phyloP scores from a whole-genome alignment of 2,113 vertebrate species.

The Cepphus grylle region DNA sequence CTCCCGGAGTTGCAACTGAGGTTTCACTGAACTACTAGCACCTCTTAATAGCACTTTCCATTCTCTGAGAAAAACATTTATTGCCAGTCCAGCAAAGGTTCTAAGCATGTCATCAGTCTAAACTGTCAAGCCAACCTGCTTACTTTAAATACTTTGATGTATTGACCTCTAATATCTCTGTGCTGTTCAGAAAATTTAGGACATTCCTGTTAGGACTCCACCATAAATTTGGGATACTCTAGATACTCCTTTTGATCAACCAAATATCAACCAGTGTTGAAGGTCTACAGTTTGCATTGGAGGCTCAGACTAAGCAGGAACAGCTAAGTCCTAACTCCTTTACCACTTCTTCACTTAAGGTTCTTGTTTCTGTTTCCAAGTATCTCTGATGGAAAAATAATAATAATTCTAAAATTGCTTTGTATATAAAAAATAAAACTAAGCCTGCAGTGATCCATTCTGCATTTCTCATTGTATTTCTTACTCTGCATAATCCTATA shows the following conservation, averaged over 20 bases:
- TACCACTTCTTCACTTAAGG: neutral
- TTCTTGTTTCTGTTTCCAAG: neutral
- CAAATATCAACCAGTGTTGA: neutral
- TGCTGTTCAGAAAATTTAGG: neutral
- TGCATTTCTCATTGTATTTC: neutral
- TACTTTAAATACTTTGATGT: neutral
- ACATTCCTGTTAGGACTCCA: neutral
- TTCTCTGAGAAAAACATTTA: neutral
- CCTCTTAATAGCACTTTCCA: neutral
- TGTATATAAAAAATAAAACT: neutral
- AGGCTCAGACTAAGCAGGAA: neutral
- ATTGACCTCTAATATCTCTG: neutral
- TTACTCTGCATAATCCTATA: neutral
- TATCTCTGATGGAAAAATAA: neutral
- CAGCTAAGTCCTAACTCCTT: neutral
- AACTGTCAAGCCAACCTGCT: neutral
- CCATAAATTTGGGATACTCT: neutral
- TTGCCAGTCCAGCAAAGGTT: neutral
- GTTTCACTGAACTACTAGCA: neutral
- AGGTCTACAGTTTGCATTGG: neutral
- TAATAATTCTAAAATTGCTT: neutral
- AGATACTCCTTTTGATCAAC: neutral
- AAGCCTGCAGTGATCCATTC: neutral
- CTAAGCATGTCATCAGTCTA: neutral
- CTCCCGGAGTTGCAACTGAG: neutral